Evolutionary conservation across 2,888 invertebrate species (phyloP).

Genomic region (Diabrotica balteata): DNA sequence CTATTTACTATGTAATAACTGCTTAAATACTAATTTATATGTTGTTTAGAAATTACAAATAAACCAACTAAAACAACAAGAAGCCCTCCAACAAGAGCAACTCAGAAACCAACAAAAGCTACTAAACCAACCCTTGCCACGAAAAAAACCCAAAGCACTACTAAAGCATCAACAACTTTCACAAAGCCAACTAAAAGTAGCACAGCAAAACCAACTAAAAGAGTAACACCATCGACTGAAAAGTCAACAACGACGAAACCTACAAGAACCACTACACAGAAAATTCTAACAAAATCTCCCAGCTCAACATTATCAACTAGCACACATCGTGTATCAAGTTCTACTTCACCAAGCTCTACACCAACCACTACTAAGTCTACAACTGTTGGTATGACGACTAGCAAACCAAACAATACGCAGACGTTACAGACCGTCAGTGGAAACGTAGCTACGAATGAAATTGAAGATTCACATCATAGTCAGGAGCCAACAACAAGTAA

Average conservation of each 20-base stretch:
- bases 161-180: constrained; percentile 49
- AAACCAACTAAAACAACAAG: constrained; percentile 7
- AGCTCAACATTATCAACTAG: constrained; percentile 35
- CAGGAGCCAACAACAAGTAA: constrained; percentile 47
- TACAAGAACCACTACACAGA: constrained; percentile 23
- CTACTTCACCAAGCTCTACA: constrained; percentile 40
- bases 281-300: constrained; percentile 19
- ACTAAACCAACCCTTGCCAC: constrained; percentile 18
- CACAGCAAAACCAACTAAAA: constrained; percentile 37
- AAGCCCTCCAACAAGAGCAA: constrained; percentile 39
- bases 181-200: constrained; percentile 48
- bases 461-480: constrained; percentile 40
- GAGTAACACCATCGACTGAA: constrained; percentile 40
- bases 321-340: constrained; percentile 39
- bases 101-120: constrained; percentile 46
- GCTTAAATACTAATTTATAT: too few species aligned
- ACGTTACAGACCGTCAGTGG: constrained; percentile 46
- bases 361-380: too few species aligned
- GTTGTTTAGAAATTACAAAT: too few species aligned
- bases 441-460: constrained; percentile 41
- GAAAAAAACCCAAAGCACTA: constrained; percentile 40
- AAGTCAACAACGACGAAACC: constrained; percentile 34
- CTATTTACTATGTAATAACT: too few species aligned
- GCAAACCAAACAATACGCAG: constrained; percentile 44
- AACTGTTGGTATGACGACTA: constrained; percentile 34